Percentiles rank a stretch among this genome's conserved stretches.
Conservation (phyloP, 1,140 invertebrate species). For the Neodiprion fabricii region DNA sequence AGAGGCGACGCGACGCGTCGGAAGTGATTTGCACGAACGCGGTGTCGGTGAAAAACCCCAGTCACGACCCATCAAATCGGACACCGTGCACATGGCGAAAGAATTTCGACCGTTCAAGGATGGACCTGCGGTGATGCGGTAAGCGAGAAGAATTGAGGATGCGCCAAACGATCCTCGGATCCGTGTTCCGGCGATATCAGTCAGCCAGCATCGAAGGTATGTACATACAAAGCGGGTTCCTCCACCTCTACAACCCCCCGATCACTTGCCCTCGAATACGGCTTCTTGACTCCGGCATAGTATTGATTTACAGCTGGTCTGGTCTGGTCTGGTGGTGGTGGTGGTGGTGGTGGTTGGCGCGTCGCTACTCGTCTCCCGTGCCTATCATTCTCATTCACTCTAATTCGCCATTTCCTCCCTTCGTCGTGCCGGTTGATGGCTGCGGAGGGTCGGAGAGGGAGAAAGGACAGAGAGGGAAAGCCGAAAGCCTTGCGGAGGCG, state of each 20-base stretch:
- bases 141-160: background rate
- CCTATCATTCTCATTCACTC: slow-evolving; percentile 43
- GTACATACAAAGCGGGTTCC: slow-evolving; percentile 6
- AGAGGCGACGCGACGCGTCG: background rate
- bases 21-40: background rate
- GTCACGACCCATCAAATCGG: too few species aligned
- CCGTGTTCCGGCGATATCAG: background rate
- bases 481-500: slow-evolving; percentile 24
- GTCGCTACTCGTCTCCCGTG: slow-evolving; percentile 23
- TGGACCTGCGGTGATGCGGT: too few species aligned
- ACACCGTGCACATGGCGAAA: too few species aligned
- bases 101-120: too few species aligned
- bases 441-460: slow-evolving; percentile 22
- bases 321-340: slow-evolving; percentile 14
- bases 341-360: background rate
- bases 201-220: slow-evolving; percentile 5
- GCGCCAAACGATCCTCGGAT: slow-evolving; percentile 4
- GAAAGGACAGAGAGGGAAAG: slow-evolving; percentile 20
- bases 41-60: background rate
- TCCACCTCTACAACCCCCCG: slow-evolving; percentile 11
- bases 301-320: slow-evolving; percentile 44
- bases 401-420: slow-evolving; percentile 46
- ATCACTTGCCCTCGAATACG: slow-evolving; percentile 32
- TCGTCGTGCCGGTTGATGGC: slow-evolving; percentile 27
- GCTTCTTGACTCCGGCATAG: slow-evolving; percentile 36